Percentiles rank a stretch among this genome's conserved stretches.
Conservation (phyloP, 2,888 invertebrate genomes). For the Escarpia spicata region DNA sequence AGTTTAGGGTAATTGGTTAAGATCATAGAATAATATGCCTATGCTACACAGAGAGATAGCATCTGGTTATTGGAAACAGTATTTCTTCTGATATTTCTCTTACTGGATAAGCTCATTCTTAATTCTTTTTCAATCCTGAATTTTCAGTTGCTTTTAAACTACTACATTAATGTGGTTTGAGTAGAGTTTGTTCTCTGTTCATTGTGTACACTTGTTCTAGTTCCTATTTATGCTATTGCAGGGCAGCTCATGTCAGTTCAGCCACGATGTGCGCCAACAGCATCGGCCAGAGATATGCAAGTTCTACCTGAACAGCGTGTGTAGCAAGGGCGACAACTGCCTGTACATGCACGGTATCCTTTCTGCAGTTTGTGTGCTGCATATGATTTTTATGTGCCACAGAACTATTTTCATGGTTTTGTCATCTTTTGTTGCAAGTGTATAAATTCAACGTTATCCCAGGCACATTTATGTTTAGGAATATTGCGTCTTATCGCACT, state of each 20-base stretch:
- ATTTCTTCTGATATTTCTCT: too few species aligned
- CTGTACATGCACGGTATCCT: slow-evolving; percentile 82
- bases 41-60: too few species aligned
- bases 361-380: neutral
- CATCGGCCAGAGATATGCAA: slow-evolving; percentile 94
- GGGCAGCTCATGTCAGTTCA: slow-evolving; percentile 86
- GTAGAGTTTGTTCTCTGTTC: neutral
- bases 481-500: too few species aligned
- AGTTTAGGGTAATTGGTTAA: too few species aligned
- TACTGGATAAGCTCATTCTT: too few species aligned
- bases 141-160: slow-evolving; percentile 17
- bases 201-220: slow-evolving; percentile 30
- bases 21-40: too few species aligned
- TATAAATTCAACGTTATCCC: too few species aligned
- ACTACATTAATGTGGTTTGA: neutral
- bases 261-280: slow-evolving; percentile 83
- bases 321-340: slow-evolving; percentile 94
- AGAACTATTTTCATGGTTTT: neutral
- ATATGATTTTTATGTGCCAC: neutral
- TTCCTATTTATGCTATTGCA: slow-evolving; percentile 54
- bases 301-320: slow-evolving; percentile 94
- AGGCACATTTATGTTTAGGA: neutral
- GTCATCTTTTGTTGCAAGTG: neutral
- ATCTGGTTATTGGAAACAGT: too few species aligned
- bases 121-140: too few species aligned